Evolutionary conservation across 1,140 invertebrate species (phyloP), one percentile per base, ranked within the genome.

Genomic region (Ceratina japonica): DNA sequence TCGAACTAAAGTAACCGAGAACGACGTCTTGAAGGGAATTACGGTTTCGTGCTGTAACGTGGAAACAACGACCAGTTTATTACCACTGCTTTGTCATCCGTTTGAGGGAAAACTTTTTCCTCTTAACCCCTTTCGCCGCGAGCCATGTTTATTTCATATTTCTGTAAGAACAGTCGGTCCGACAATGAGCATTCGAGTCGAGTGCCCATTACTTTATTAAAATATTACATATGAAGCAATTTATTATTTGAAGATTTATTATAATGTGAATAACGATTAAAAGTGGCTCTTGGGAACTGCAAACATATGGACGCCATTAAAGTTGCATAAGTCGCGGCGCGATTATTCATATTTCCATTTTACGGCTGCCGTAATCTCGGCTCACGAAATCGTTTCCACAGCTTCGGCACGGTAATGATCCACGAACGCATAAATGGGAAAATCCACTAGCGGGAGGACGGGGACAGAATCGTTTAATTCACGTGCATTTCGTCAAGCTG

Each of bases 401-500:
- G 27, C 51, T 22, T 62, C 58, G n/a, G 15, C 15, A 16, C 49
- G 54, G 27, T 71, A 77, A 77, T 71, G 49, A 77, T 77, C 63
- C n/a, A 15, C 62, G 22, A 3, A 22, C n/a, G 37, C 37, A 20
- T 18, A n/a, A 44, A 16, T 18, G 51, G 24, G 58, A 59, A 59
- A 59, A 59, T 59, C 56, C 20, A 20, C 52, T n/a, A 20, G 18
- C n/a, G n/a, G 56, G 8, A 10, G 3, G 66, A 3, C 3, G 8
- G 18, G 18, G 16, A 63, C 27, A n/a, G 59, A 72, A 63, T 78
- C 75, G 62, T 79, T 44, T 79, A 74, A 79, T 79, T 74, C 71
- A 65, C 71, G 63, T 79, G 81, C 74, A 83, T 87, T 87, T 83
- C 75, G 76, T 75, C 75, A 70, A 59, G 69, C 66, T 68, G 79